These are phyloP conservation scores for Melopsittacus undulatus DNA, from an alignment of 2,797 vertebrate genomes.

Conservation along the genomic window DNA sequence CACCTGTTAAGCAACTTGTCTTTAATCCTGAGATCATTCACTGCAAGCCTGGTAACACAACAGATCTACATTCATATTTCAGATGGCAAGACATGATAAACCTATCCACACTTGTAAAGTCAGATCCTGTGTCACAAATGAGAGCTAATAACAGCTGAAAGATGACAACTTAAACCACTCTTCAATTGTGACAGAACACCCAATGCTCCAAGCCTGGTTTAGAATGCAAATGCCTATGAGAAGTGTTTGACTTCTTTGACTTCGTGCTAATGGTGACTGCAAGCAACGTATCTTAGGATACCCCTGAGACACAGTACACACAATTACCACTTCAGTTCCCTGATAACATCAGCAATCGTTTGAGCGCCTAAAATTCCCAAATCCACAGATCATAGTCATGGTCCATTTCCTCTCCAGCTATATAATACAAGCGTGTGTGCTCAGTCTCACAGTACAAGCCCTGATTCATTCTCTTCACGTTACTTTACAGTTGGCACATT, in stretches of 20 bases:
- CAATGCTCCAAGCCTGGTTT: not conserved
- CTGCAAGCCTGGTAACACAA: conserved; percentile 20
- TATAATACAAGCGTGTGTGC: not conserved
- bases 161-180: conserved; percentile 10
- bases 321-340: not conserved
- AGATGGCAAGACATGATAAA: conserved; percentile 11
- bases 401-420: not conserved
- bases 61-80: conserved; percentile 14
- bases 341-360: not conserved
- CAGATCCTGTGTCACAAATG: not conserved
- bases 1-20: conserved; percentile 28
- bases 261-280: not conserved
- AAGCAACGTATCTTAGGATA: not conserved
- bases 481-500: not conserved
- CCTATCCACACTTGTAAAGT: conserved; percentile 7
- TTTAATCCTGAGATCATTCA: conserved; percentile 45
- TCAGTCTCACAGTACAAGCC: not conserved
- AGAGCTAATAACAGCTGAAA: conserved; percentile 14
- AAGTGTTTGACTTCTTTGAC: not conserved
- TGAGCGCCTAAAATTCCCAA: not conserved
- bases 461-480: not conserved
- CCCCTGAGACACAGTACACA: not conserved
- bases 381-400: not conserved
- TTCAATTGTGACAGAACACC: conserved; percentile 5
- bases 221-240: not conserved